Evolutionary conservation across 2,888 invertebrate genomes (phyloP).

Genomic region (Ennomos fuscantarius): DNA sequence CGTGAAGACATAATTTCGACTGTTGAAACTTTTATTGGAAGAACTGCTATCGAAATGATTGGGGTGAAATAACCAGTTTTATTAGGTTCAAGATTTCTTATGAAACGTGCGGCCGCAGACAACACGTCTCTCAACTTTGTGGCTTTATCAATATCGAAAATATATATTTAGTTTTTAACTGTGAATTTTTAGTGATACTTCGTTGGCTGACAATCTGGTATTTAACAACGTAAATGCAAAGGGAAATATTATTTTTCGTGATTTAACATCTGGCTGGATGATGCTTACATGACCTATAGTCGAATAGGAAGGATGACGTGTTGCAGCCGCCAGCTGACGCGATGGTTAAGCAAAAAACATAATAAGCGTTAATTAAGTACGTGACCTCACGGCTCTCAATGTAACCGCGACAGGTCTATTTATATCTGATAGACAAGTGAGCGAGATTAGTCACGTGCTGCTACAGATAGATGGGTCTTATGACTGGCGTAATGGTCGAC

Average conservation of each 20-base stretch:
- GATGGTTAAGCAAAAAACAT: conserved; percentile 24
- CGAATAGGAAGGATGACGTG: conserved; percentile 16
- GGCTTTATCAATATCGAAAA: neutral
- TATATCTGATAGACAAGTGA: conserved; percentile 45
- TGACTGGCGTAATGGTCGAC: conserved; percentile 45
- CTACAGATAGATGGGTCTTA: conserved; percentile 26
- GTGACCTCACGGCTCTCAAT: conserved; percentile 21
- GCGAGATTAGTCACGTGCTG: conserved; percentile 47
- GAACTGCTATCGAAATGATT: conserved; percentile 45
- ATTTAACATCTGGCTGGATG: conserved; percentile 3
- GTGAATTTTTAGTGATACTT: neutral
- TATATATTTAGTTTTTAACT: too few species aligned
- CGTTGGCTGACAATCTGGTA: neutral
- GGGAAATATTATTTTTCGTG: neutral
- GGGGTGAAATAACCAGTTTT: conserved; percentile 25
- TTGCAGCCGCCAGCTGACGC: conserved; percentile 14
- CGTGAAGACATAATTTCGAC: conserved; percentile 54
- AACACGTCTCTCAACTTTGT: neutral
- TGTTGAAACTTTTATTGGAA: conserved; percentile 51
- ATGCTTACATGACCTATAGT: conserved; percentile 13
- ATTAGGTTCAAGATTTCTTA: conserved; percentile 9
- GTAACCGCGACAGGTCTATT: conserved; percentile 47
- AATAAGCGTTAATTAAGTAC: conserved; percentile 26
- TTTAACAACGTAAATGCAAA: neutral
- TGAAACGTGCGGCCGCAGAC: neutral